phyloP scores from a whole-genome alignment of 2,888 invertebrate genomes.

The Tachina fera region DNA sequence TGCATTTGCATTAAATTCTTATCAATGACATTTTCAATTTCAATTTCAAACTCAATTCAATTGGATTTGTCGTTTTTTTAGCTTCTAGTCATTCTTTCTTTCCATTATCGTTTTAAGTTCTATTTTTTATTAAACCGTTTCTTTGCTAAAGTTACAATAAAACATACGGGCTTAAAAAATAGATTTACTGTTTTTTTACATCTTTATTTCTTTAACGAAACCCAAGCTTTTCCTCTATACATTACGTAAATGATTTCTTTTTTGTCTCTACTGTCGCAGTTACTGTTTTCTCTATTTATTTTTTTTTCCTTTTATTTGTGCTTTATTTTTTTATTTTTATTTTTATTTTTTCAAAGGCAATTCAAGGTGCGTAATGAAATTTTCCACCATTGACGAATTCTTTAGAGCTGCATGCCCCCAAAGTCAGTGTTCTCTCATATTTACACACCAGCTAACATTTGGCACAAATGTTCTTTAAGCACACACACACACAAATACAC shows the following conservation, averaged over 20 bases:
- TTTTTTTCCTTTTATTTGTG: background rate
- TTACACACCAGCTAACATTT: constrained; percentile 48
- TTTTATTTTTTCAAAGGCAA: constrained; percentile 46
- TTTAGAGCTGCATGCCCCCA: background rate
- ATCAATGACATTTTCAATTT: constrained; percentile 66
- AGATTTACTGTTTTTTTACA: constrained; percentile 32
- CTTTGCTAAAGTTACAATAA: constrained; percentile 8
- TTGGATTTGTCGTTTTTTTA: constrained; percentile 15
- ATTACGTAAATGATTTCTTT: constrained; percentile 7
- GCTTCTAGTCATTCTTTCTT: constrained; percentile 13
- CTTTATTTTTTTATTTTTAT: background rate
- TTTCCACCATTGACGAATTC: constrained; percentile 45
- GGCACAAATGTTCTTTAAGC: constrained; percentile 24
- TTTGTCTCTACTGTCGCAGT: background rate
- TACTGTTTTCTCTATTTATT: background rate
- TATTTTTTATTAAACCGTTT: constrained; percentile 56
- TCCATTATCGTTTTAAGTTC: constrained; percentile 32
- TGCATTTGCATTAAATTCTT: constrained; percentile 49
- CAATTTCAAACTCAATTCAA: constrained; percentile 66
- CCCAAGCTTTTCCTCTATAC: background rate
- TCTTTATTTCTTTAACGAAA: background rate
- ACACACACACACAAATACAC: background rate
- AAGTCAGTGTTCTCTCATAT: background rate
- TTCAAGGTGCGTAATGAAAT: constrained; percentile 71
- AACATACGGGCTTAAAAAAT: constrained; percentile 8